Evolutionary conservation across 2,888 invertebrate species (phyloP).

Genomic region (Pachycephus smyrnensis): DNA sequence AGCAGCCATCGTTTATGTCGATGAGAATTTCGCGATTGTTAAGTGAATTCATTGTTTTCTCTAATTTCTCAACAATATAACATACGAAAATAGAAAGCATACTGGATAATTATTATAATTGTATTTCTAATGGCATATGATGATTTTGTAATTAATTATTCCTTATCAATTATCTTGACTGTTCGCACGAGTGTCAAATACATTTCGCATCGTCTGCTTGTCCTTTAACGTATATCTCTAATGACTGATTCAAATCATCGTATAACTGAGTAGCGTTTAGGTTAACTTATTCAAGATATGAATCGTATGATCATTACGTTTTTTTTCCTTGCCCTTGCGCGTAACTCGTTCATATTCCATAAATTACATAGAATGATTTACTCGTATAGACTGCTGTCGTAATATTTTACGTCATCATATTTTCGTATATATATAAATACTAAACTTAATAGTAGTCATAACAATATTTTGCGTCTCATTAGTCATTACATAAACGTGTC

Average conservation of each 20-base stretch:
- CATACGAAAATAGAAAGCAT: neutral
- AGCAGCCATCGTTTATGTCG: neutral
- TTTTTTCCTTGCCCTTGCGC: too few relatives aligned
- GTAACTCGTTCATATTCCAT: neutral
- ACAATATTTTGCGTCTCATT: neutral
- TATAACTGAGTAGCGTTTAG: neutral
- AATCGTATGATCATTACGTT: too few relatives aligned
- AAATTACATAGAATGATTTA: neutral
- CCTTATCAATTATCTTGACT: neutral
- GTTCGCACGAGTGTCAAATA: neutral
- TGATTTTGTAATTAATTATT: neutral
- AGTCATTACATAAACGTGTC: neutral
- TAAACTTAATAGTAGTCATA: neutral
- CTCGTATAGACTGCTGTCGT: neutral
- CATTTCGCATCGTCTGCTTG: neutral
- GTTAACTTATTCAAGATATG: neutral
- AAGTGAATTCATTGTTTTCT: neutral
- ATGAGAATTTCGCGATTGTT: neutral
- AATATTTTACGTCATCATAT: neutral
- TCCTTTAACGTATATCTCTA: neutral
- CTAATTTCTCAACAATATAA: neutral
- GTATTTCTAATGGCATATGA: neutral
- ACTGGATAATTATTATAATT: neutral
- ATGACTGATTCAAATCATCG: neutral
- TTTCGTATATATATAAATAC: too few relatives aligned